phyloP scores from a whole-genome alignment of 2,797 vertebrate genomes.

The Trachurus trachurus region DNA sequence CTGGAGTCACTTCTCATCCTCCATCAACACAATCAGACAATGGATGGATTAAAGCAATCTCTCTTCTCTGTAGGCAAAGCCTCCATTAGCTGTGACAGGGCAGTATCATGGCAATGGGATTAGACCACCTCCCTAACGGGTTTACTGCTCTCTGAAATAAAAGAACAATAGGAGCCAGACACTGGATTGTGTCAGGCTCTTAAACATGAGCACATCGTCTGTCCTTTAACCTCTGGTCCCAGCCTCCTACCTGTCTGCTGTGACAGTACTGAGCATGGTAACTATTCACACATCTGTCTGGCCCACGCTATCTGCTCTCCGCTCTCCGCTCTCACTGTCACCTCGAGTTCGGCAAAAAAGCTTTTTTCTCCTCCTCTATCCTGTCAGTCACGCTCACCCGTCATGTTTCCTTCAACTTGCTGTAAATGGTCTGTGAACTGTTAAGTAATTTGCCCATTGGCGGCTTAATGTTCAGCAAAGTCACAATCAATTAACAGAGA shows the following conservation, averaged over 20 bases:
- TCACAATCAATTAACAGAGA: slow-evolving; percentile 31
- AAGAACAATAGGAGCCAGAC: slow-evolving; percentile 71
- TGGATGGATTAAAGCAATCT: slow-evolving; percentile 79
- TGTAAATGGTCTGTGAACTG: slow-evolving; percentile 43
- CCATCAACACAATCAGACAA: slow-evolving; percentile 76
- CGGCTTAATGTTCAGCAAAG: slow-evolving; percentile 29
- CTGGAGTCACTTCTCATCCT: slow-evolving; percentile 58
- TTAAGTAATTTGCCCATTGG: slow-evolving; percentile 33
- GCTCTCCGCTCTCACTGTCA: slow-evolving; percentile 25
- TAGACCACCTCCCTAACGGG: slow-evolving; percentile 79
- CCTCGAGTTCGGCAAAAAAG: slow-evolving; percentile 42
- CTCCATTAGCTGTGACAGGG: slow-evolving; percentile 77
- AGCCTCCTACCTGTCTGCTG: slow-evolving; percentile 29
- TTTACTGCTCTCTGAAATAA: slow-evolving; percentile 74
- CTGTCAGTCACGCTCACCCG: slow-evolving; percentile 43
- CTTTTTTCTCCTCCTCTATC: neutral
- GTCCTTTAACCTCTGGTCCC: slow-evolving; percentile 41
- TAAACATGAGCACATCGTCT: slow-evolving; percentile 21
- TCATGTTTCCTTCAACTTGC: slow-evolving; percentile 29
- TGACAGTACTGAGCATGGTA: slow-evolving; percentile 13
- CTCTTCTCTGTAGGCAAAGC: slow-evolving; percentile 63
- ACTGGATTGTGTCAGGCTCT: slow-evolving; percentile 28
- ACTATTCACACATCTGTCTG: slow-evolving; percentile 32
- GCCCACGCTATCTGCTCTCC: slow-evolving; percentile 36
- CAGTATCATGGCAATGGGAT: slow-evolving; percentile 75